Evolutionary conservation across 2,113 vertebrate species (phyloP), one percentile per base, ranked within the genome.

Genomic region (Manacus vitellinus): DNA sequence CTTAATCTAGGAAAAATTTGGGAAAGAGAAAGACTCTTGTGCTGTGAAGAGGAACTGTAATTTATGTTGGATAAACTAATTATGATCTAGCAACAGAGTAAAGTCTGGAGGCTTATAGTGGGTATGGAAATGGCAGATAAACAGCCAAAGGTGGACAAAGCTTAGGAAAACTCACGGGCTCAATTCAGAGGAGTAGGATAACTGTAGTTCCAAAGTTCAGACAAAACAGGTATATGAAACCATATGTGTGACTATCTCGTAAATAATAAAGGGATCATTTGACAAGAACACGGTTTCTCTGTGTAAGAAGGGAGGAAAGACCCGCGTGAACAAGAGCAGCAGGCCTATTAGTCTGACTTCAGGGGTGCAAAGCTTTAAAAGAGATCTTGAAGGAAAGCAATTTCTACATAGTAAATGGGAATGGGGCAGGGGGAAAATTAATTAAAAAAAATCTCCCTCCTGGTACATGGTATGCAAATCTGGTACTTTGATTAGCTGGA

Each of bases 391-490:
- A 81, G 13, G 31, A 84, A 78, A 67, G 4, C 72, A 44, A 37
- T 41, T 35, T 70, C 28, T 58, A 4, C n/a, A 5, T 9, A 41
- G n/a, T 20, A 71, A 87, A 74, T 19, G 33, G 12, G 25, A 52
- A 23, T 49, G 14, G 24, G 20, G 12, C 20, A 24, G 10, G 20
- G 55, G 19, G 24, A 14, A 61, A 33, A 66, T 23, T 33, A 0
- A 51, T 55, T 4, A 25, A 1, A 46, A 46, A 39, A 39, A 65
- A 17, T 4, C 0, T 1, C 0, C 2, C 22, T 19, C 43, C 39
- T 55, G 73, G 35, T 56, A 27, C 0, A 3, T 41, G n/a, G 9
- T 56, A 15, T 47, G 30, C 33, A 80, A 44, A n/a, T 76, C 30
- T 56, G 44, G 3, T 33, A 18, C 58, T 76, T 80, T 35, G 24